A percentile compares a stretch with the other conserved stretches of the same genome.
Conservation (phyloP, 2,797 vertebrate species). For the Tenualosa ilisha region DNA sequence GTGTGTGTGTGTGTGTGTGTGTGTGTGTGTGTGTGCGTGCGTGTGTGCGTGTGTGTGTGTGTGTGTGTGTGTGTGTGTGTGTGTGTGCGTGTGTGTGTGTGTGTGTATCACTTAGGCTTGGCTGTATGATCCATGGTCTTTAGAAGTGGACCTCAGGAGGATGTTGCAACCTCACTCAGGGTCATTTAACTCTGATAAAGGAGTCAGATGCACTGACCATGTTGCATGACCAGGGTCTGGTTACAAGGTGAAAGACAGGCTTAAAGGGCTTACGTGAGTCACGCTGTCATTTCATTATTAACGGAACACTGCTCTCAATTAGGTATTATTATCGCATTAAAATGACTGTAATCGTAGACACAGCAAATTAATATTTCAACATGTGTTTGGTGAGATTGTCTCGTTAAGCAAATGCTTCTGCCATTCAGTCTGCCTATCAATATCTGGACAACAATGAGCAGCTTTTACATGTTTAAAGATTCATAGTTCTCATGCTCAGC, state of each 20-base stretch:
- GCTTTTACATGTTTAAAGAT: constrained; percentile 39
- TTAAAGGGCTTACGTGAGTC: constrained; percentile 45
- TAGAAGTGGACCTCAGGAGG: neutral
- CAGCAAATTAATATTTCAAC: constrained; percentile 50
- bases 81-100: too few species aligned
- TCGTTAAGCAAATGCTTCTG: constrained; percentile 39
- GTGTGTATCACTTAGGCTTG: neutral
- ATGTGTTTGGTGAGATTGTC: constrained; percentile 27
- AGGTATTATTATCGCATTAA: constrained; percentile 39
- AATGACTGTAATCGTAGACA: constrained; percentile 46
- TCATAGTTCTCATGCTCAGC: constrained; percentile 33
- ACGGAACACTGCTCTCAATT: constrained; percentile 38
- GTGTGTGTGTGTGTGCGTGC: too few species aligned
- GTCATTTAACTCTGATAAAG: constrained; percentile 23
- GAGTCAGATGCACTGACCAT: constrained; percentile 39
- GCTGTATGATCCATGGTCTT: neutral
- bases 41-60: too few species aligned
- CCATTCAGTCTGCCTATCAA: constrained; percentile 28
- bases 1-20: too few species aligned
- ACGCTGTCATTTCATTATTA: constrained; percentile 39
- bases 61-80: neutral
- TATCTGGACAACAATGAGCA: constrained; percentile 33
- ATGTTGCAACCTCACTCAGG: neutral
- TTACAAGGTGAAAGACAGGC: constrained; percentile 49
- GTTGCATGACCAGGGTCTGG: constrained; percentile 51